A percentile compares a stretch with the other conserved stretches of the same genome.
These are phyloP conservation scores for Heteromormyrus szaboi DNA, from an alignment of 2,797 vertebrate genomes.

Conservation along the genomic window DNA sequence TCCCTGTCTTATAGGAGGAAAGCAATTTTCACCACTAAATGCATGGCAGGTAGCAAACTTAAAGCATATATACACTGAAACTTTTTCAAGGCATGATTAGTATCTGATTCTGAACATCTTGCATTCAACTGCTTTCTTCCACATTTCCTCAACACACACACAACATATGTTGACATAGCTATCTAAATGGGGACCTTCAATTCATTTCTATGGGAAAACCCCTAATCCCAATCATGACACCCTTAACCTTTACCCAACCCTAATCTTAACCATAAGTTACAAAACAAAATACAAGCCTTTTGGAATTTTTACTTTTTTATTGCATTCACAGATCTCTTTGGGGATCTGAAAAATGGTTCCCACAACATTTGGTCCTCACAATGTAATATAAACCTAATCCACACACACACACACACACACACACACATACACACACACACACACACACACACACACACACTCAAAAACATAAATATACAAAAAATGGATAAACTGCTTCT, in stretches of 20 bases:
- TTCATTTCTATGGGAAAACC: background rate
- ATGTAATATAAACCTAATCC: background rate
- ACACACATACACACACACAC: background rate
- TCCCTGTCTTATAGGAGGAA: background rate
- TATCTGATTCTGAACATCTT: background rate
- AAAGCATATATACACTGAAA: constrained; percentile 7
- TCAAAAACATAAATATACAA: background rate
- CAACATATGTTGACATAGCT: background rate
- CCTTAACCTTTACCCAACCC: background rate
- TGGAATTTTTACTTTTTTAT: background rate
- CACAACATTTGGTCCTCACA: background rate
- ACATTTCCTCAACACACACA: background rate
- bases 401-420: background rate
- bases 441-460: background rate
- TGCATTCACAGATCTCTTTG: background rate
- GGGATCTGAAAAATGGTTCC: background rate
- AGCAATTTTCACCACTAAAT: background rate
- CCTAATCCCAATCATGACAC: background rate
- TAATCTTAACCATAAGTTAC: background rate
- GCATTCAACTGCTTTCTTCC: background rate
- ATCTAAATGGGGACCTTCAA: background rate
- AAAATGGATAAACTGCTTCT: background rate
- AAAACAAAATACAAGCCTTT: background rate
- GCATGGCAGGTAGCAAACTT: background rate
- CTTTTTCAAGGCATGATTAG: background rate